phyloP scores from a whole-genome alignment of 2,113 vertebrate genomes.

The Cacatua alba region DNA sequence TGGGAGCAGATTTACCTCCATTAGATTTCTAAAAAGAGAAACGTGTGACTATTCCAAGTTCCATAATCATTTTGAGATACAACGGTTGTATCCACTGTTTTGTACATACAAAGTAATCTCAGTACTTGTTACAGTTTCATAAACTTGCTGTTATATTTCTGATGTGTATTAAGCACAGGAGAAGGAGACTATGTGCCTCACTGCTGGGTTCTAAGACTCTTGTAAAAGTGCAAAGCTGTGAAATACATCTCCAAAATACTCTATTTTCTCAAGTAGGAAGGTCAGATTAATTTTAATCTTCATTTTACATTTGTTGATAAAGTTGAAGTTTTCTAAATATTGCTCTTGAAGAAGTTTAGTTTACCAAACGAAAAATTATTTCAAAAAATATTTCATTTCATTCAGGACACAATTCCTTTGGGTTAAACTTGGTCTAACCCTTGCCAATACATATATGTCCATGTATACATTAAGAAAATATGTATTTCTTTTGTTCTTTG shows the following conservation, averaged over 20 bases:
- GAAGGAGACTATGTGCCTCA: background rate
- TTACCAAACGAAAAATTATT: background rate
- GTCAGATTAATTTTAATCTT: background rate
- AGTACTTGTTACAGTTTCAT: background rate
- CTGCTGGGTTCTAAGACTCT: background rate
- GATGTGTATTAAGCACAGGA: background rate
- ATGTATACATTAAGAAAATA: background rate
- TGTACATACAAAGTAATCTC: background rate
- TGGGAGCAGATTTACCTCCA: background rate
- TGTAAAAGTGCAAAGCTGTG: background rate
- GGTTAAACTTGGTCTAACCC: background rate
- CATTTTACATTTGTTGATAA: background rate
- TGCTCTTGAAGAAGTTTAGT: background rate
- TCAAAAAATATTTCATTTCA: background rate
- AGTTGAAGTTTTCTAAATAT: constrained; percentile 5
- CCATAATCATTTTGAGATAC: background rate
- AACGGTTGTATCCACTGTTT: background rate
- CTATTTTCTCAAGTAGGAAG: background rate
- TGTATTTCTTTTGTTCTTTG: background rate
- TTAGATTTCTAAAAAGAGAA: background rate
- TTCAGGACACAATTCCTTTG: background rate
- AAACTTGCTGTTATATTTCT: constrained; percentile 1
- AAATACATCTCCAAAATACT: background rate
- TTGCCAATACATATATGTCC: background rate
- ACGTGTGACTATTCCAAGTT: background rate